Conservation (phyloP, 2,888 invertebrate genomes). For the Nomada flava region DNA sequence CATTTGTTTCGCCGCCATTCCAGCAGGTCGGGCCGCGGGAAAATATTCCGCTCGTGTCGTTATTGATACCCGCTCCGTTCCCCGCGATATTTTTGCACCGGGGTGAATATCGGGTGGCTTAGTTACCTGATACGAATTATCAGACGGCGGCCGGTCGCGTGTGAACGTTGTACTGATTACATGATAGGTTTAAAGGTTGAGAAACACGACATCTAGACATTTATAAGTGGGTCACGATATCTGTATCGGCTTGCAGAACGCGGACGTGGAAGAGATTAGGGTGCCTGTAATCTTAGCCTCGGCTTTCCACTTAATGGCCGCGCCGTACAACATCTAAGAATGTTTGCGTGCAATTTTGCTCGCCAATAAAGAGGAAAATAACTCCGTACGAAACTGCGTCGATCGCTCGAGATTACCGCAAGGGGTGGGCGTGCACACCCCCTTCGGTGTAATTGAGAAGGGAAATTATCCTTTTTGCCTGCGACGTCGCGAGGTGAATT, state of each 20-base stretch:
- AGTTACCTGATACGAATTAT: slow-evolving; percentile 63
- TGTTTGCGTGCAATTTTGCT: slow-evolving; percentile 45
- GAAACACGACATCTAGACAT: slow-evolving; percentile 67
- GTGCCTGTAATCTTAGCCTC: slow-evolving; percentile 53
- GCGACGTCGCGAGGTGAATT: slow-evolving; percentile 23
- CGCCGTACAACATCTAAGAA: slow-evolving; percentile 56
- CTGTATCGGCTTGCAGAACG: slow-evolving; percentile 64
- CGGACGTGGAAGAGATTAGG: slow-evolving; percentile 42
- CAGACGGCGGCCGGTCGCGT: slow-evolving; percentile 54
- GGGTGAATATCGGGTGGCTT: slow-evolving; percentile 56
- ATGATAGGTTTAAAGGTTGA: slow-evolving; percentile 63
- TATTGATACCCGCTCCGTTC: slow-evolving; percentile 51
- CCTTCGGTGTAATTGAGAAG: slow-evolving; percentile 36
- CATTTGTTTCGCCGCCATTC: slow-evolving; percentile 42
- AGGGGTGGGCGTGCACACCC: slow-evolving; percentile 7
- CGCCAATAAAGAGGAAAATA: slow-evolving; percentile 30
- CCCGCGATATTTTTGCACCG: slow-evolving; percentile 50
- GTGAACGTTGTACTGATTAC: slow-evolving; percentile 62
- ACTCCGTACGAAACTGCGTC: slow-evolving; percentile 1
- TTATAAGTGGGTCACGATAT: slow-evolving; percentile 70
- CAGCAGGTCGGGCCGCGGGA: background rate
- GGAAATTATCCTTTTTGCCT: slow-evolving; percentile 45
- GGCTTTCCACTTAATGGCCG: slow-evolving; percentile 48
- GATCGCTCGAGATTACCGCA: slow-evolving; percentile 31
- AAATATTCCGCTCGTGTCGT: slow-evolving; percentile 44